Evolutionary conservation across 2,113 vertebrate species (phyloP).

Genomic region (Condylura cristata): DNA sequence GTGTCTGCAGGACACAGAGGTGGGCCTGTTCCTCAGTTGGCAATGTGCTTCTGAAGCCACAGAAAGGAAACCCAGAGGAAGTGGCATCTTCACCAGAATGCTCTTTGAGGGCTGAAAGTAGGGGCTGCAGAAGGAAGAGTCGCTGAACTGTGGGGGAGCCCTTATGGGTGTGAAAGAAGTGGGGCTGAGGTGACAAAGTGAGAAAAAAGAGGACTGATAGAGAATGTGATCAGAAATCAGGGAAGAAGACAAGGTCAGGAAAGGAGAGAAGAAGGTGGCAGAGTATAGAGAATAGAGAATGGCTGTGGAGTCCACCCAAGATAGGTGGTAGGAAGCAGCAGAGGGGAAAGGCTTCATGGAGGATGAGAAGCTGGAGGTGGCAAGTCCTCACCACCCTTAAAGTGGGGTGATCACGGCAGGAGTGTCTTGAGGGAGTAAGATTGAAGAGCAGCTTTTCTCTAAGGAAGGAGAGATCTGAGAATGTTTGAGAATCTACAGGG

Average conservation of each 20-base stretch:
- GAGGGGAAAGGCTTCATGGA: not conserved
- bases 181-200: not conserved
- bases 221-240: not conserved
- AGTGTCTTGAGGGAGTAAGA: not conserved
- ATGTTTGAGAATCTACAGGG: not conserved
- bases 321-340: too few species aligned
- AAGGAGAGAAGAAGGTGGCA: not conserved
- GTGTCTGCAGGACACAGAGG: not conserved
- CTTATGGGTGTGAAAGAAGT: not conserved
- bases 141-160: not conserved
- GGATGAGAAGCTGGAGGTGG: not conserved
- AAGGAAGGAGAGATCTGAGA: not conserved
- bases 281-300: not conserved
- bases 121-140: not conserved
- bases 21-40: not conserved
- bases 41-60: not conserved
- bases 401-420: not conserved
- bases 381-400: not conserved
- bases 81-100: not conserved
- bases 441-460: not conserved
- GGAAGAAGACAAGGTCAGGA: not conserved
- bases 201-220: not conserved
- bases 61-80: not conserved
- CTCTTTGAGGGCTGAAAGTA: not conserved
- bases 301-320: not conserved